Evolutionary conservation across 2,888 invertebrate species (phyloP).

Genomic region (Ophraella communa): DNA sequence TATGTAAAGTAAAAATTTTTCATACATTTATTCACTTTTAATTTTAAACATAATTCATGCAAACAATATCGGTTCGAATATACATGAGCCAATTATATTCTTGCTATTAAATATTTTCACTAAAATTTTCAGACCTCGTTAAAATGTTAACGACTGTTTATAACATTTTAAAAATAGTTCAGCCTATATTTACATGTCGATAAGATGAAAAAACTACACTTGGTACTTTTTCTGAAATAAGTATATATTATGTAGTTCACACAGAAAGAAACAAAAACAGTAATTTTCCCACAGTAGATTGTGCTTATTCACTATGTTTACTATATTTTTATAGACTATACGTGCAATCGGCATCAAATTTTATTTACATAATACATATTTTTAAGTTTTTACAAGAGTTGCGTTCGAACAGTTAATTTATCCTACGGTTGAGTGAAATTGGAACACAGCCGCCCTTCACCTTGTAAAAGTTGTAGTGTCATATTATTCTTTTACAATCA

Average conservation of each 20-base stretch:
- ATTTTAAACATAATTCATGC: too few species aligned
- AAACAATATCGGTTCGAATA: neutral
- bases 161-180: neutral
- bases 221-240: neutral
- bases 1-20: too few species aligned
- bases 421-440: conserved; percentile 3
- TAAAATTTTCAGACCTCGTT: neutral
- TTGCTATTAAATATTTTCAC: neutral
- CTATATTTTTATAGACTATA: too few species aligned
- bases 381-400: too few species aligned
- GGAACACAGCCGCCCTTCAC: neutral
- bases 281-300: too few species aligned
- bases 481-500: neutral
- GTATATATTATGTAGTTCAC: neutral
- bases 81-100: neutral
- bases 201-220: neutral
- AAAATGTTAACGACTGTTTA: neutral
- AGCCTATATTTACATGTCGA: neutral
- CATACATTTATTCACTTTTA: too few species aligned
- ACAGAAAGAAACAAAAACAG: too few species aligned
- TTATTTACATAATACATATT: too few species aligned
- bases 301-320: too few species aligned
- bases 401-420: neutral
- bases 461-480: neutral
- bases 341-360: too few species aligned